Evolutionary conservation across 2,888 invertebrate genomes (phyloP).

Genomic region (Villa cingulata): DNA sequence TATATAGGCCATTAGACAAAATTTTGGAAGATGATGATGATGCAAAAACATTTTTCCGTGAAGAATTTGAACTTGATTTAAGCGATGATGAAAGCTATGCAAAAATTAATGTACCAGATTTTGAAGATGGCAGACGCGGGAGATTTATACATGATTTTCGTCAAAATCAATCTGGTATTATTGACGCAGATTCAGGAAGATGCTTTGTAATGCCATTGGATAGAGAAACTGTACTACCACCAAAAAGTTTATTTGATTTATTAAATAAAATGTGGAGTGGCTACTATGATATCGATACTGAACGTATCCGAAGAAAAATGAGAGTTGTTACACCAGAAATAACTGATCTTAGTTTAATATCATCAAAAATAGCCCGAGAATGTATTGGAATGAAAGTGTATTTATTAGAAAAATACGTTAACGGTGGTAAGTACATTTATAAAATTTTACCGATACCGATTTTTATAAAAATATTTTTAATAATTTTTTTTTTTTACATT

Average conservation of each 20-base stretch:
- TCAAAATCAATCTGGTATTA: slow-evolving; percentile 57
- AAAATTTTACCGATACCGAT: neutral
- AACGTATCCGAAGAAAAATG: slow-evolving; percentile 62
- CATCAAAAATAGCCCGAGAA: slow-evolving; percentile 54
- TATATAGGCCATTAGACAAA: slow-evolving; percentile 1
- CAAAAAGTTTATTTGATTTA: slow-evolving; percentile 65
- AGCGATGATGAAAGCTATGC: slow-evolving; percentile 55
- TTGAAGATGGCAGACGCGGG: slow-evolving; percentile 65
- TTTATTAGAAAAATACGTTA: slow-evolving; percentile 51
- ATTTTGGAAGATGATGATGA: slow-evolving; percentile 17
- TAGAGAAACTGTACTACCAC: slow-evolving; percentile 59
- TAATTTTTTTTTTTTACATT: slow-evolving; percentile 18
- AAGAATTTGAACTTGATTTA: slow-evolving; percentile 67
- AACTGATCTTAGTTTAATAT: slow-evolving; percentile 46
- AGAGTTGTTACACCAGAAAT: slow-evolving; percentile 58
- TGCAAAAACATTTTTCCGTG: slow-evolving; percentile 42
- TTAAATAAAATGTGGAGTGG: slow-evolving; percentile 65
- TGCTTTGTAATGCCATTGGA: slow-evolving; percentile 90
- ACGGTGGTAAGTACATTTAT: slow-evolving; percentile 42
- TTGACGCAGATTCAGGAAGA: slow-evolving; percentile 56
- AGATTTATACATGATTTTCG: slow-evolving; percentile 89
- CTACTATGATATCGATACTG: slow-evolving; percentile 70
- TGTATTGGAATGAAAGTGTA: slow-evolving; percentile 61
- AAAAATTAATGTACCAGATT: slow-evolving; percentile 75
- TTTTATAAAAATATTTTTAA: slow-evolving; percentile 6